Percentiles rank a stretch among this genome's conserved stretches.
phyloP scores from a whole-genome alignment of 2,113 vertebrate genomes.

The Anhinga anhinga region DNA sequence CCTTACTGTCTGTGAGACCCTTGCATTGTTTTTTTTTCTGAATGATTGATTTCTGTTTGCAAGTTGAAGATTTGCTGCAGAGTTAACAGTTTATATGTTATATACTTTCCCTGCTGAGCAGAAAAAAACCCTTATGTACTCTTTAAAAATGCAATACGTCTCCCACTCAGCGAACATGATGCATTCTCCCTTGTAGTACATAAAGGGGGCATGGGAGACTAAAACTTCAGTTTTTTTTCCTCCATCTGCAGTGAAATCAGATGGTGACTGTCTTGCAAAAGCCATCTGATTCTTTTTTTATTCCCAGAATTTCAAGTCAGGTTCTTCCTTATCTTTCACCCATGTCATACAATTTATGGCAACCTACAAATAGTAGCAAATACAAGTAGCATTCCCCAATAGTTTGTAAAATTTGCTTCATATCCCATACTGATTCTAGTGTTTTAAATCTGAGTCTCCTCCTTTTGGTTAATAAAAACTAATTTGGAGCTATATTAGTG shows the following conservation, averaged over 20 bases:
- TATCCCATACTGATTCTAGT: background rate
- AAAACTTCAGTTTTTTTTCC: background rate
- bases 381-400: background rate
- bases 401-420: background rate
- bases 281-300: background rate
- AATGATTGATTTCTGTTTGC: constrained; percentile 6
- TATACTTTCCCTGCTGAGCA: background rate
- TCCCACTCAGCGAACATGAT: background rate
- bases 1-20: background rate
- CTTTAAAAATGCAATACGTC: background rate
- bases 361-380: background rate
- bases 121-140: background rate
- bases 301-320: background rate
- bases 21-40: background rate
- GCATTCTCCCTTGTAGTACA: background rate
- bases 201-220: background rate
- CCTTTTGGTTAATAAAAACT: background rate
- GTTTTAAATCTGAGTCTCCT: background rate
- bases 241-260: background rate
- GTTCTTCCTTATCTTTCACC: background rate
- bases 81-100: background rate
- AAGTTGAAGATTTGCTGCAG: background rate
- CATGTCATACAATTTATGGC: background rate
- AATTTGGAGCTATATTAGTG: background rate
- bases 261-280: background rate